phyloP scores from a whole-genome alignment of 1,140 invertebrate species.

The Drosophila teissieri region DNA sequence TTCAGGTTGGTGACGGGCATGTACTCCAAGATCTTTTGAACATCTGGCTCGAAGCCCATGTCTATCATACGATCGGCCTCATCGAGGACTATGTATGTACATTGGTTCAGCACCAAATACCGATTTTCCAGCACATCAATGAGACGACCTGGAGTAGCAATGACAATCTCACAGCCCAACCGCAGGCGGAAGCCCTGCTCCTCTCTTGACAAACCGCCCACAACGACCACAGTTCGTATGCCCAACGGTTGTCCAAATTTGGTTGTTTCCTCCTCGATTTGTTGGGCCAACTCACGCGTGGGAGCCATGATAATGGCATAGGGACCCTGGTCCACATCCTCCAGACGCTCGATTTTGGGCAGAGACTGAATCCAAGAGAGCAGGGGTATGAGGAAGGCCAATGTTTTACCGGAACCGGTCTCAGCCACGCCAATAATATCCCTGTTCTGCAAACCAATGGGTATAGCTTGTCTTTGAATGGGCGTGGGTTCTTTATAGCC shows the following conservation, averaged over 20 bases:
- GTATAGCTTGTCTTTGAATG: conserved; percentile 99
- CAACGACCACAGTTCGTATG: conserved; percentile 98
- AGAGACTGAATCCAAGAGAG: conserved; percentile 99
- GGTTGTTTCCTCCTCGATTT: conserved; percentile 99
- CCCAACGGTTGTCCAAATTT: conserved; percentile 98
- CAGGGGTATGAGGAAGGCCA: conserved; percentile 98
- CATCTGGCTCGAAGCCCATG: conserved; percentile 99
- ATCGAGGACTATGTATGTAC: conserved; percentile 96
- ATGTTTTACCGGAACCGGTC: conserved; percentile 99
- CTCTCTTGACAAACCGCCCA: conserved; percentile 98
- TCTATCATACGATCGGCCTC: conserved; percentile 99
- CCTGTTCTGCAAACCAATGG: conserved; percentile 98
- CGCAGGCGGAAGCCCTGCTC: conserved; percentile 98
- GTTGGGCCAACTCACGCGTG: conserved; percentile 99
- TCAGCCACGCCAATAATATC: conserved; percentile 99
- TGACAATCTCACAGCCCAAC: conserved; percentile 99
- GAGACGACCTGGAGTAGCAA: conserved; percentile 99
- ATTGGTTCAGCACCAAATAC: conserved; percentile 98
- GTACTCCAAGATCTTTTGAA: conserved; percentile 98
- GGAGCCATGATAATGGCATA: conserved; percentile 99
- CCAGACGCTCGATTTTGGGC: conserved; percentile 96
- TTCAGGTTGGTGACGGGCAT: conserved; percentile 99
- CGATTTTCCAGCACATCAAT: conserved; percentile 99
- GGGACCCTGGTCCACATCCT: conserved; percentile 98
- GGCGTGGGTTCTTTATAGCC: conserved; percentile 99